A percentile compares a stretch with the other conserved stretches of the same genome.
Conservation (phyloP, 2,113 vertebrate genomes). For the Arvicanthis niloticus region DNA sequence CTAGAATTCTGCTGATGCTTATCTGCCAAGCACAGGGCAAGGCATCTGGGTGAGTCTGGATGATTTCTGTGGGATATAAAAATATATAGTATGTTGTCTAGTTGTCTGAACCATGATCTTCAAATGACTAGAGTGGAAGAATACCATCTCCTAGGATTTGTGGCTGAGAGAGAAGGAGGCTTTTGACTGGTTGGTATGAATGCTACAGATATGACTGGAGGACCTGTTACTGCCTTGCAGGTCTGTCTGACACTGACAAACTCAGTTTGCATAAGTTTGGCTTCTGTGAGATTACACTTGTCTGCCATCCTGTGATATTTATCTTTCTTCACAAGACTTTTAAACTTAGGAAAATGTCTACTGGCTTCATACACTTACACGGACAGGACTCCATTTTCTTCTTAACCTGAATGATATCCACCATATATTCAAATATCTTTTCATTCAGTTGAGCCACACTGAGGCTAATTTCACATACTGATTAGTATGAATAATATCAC, state of each 20-base stretch:
- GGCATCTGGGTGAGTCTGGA: too few species aligned
- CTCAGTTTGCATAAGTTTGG: background rate
- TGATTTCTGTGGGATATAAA: background rate
- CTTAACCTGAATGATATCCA: background rate
- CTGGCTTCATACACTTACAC: background rate
- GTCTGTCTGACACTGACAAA: background rate
- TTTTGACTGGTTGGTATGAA: background rate
- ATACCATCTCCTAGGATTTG: background rate
- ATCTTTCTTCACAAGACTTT: background rate
- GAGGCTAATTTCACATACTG: too few species aligned
- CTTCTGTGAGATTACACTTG: background rate
- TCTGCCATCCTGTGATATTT: background rate
- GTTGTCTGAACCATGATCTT: background rate
- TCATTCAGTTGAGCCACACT: background rate
- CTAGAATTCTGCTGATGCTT: background rate
- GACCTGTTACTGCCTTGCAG: too few species aligned
- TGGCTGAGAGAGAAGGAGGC: background rate
- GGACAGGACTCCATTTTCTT: background rate
- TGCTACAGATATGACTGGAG: background rate
- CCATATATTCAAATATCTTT: background rate
- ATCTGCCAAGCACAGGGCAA: background rate
- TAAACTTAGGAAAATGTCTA: background rate
- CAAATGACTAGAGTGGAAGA: background rate
- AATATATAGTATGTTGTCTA: background rate
- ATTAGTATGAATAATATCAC: background rate